Base-by-base conservation (phyloP, 2,113 vertebrate species). In the Chunga burmeisteri region DNA sequence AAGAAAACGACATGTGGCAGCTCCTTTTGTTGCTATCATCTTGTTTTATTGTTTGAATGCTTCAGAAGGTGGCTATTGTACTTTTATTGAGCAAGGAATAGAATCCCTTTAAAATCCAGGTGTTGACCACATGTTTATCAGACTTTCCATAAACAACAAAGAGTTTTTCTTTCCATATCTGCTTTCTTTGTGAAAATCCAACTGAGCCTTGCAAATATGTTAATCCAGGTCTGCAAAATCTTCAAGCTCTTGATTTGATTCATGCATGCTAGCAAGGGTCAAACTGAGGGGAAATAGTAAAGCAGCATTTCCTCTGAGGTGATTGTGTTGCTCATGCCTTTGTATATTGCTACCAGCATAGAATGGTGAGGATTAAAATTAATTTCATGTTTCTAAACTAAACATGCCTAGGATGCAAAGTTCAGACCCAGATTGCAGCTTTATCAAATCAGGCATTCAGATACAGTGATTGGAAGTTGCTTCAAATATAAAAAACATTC, bases 71-170 rank as follows among this genome's bases (percentile, higher is more conserved):
- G 65, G 53, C 83, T 92, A 56, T 61, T 92, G 75, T 79, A 89
- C 44, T 98, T 98, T 97, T 97, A 97, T 97, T 97, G 95, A 97
- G 95, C 94, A 97, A 98, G 94, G 79, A 65, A 84, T 79, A 92
- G 47, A 86, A 94, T 72, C 61, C 23, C 83, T 97, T 95, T 96
- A 96, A 97, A 98, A 97, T 96, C 97, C 96, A 98, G 97, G 91
- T 98, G 97, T 93, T 92, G 93, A 70, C 95, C 97, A 98, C 94
- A 97, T 98, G 97, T 98, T 98, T 97, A 97, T 97, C 90, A 86
- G 75, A 83, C 77, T 78, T 86, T 86, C 79, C 70, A 94, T 83
- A 96, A 97, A 97, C 94, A 97, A 90, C 86, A 97, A 96, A 96
- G 62, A 11, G 46, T 59, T 95, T 96, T 97, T 94, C 74, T 96